These are phyloP conservation scores for Eilema griseolum DNA, from an alignment of 2,888 invertebrate species.

Conservation along the genomic window DNA sequence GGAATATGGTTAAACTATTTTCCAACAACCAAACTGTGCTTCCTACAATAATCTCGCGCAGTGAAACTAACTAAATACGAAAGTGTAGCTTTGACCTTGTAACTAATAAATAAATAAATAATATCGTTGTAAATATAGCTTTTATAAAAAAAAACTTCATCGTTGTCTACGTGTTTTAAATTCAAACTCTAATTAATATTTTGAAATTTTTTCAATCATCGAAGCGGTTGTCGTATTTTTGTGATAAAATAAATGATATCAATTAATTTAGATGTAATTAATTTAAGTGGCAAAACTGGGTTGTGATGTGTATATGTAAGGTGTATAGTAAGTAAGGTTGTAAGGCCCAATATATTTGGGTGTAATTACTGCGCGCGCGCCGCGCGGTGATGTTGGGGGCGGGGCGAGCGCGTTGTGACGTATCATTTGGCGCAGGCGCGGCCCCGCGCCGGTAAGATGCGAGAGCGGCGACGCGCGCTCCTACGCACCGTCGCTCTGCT, in stretches of 20 bases:
- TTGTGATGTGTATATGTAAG: constrained; percentile 86
- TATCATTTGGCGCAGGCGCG: constrained; percentile 83
- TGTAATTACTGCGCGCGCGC: constrained; percentile 65
- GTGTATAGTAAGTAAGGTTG: constrained; percentile 74
- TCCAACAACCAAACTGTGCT: constrained; percentile 76
- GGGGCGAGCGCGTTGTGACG: constrained; percentile 76
- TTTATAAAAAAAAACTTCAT: constrained; percentile 57
- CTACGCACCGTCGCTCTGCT: constrained; percentile 82
- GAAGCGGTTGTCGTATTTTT: constrained; percentile 87
- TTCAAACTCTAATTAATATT: constrained; percentile 56
- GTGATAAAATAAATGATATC: constrained; percentile 74
- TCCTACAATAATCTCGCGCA: constrained; percentile 75
- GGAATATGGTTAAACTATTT: constrained; percentile 84
- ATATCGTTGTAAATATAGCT: constrained; percentile 65
- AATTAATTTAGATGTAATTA: constrained; percentile 59
- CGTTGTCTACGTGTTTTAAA: constrained; percentile 76
- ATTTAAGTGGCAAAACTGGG: constrained; percentile 85
- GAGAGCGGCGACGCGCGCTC: constrained; percentile 82
- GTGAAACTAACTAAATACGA: constrained; percentile 60
- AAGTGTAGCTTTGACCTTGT: constrained; percentile 44
- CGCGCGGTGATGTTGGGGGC: constrained; percentile 76
- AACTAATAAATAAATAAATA: constrained; percentile 42
- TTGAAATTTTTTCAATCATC: constrained; percentile 81
- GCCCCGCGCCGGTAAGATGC: constrained; percentile 86
- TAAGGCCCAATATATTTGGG: constrained; percentile 50